phyloP scores from a whole-genome alignment of 2,113 vertebrate species.

The Chlamydotis undulata region DNA sequence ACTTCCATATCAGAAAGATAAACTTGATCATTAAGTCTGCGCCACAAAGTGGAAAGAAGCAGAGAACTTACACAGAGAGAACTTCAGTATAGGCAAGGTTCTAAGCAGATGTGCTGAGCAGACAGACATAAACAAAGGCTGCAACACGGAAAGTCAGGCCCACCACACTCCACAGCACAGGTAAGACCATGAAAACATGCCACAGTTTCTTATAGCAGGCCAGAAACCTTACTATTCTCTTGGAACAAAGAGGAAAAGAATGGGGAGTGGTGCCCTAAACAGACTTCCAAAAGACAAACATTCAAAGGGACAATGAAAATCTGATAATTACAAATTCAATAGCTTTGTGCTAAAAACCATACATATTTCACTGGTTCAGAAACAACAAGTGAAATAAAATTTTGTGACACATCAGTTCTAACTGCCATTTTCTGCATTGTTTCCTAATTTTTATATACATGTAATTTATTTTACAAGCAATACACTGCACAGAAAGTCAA shows the following conservation, averaged over 20 bases:
- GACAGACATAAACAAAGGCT: not conserved
- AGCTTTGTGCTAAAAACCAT: not conserved
- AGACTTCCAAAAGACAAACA: not conserved
- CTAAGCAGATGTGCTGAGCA: not conserved
- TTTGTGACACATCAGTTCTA: not conserved
- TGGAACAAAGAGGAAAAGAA: not conserved
- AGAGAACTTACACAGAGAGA: not conserved
- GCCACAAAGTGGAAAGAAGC: fast-evolving
- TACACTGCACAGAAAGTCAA: not conserved
- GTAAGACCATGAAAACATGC: not conserved
- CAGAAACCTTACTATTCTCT: not conserved
- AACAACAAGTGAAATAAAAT: not conserved
- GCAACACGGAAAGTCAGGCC: not conserved
- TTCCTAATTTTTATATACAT: not conserved
- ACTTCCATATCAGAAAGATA: not conserved
- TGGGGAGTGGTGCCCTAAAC: not conserved
- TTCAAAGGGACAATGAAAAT: not conserved
- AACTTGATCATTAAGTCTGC: not conserved
- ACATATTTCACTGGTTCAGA: not conserved
- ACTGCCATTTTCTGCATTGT: not conserved
- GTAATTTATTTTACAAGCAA: not conserved
- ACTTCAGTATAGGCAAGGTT: not conserved
- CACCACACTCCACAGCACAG: not conserved
- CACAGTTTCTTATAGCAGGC: not conserved
- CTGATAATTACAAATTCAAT: not conserved